Percentiles rank a stretch among this genome's conserved stretches.
Conservation (phyloP, 2,797 vertebrate genomes). For the Megalops cyprinoides region DNA sequence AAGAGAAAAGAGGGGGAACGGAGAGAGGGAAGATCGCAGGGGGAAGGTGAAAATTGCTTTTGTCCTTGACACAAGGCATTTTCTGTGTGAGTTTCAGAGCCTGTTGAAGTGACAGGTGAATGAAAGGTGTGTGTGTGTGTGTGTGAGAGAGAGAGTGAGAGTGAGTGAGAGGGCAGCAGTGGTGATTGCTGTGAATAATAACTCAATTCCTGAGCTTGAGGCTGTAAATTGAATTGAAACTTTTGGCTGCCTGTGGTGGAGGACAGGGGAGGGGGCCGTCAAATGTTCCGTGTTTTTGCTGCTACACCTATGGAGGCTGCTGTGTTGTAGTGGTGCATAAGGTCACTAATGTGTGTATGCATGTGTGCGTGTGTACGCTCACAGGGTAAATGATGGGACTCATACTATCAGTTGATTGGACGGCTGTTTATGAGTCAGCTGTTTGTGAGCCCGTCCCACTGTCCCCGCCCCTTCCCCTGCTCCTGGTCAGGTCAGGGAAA, state of each 20-base stretch:
- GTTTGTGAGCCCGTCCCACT: no score
- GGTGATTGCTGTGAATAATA: neutral
- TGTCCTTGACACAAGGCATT: constrained; percentile 24
- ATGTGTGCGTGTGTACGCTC: neutral
- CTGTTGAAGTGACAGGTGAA: neutral
- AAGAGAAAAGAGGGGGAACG: neutral
- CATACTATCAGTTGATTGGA: no score
- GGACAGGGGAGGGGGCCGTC: no score
- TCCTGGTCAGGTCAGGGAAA: no score
- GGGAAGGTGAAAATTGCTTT: neutral
- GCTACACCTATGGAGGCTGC: no score
- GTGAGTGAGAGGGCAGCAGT: neutral
- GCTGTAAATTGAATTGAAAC: constrained; percentile 5
- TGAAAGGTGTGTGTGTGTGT: constrained; percentile 20
- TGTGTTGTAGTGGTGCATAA: no score
- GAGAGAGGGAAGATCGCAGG: neutral
- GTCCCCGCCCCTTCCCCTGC: no score
- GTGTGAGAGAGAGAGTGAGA: neutral
- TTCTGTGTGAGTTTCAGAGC: no score
- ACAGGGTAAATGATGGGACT: no score
- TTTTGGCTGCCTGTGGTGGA: neutral
- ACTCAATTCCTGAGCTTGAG: neutral
- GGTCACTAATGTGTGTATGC: no score
- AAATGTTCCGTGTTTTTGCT: no score
- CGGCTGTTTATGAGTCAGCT: no score